These are phyloP conservation scores for Dinocampus coccinellae DNA, from an alignment of 2,888 invertebrate species.

Conservation along the genomic window DNA sequence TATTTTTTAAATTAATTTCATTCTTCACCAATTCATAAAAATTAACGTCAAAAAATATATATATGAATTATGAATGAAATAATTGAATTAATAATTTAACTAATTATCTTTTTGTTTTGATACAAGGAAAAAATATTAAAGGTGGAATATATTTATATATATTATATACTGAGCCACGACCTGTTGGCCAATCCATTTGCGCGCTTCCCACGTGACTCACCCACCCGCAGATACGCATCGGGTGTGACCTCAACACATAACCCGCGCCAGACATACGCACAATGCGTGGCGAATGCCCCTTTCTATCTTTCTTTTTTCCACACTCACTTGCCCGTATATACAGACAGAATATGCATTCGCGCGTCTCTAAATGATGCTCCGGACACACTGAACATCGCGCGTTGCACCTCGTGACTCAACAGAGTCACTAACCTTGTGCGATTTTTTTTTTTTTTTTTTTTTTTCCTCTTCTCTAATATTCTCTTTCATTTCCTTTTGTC, in stretches of 20 bases:
- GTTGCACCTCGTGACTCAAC: conserved; percentile 54
- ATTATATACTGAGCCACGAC: not conserved
- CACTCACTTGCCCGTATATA: not conserved
- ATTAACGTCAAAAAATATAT: too few species aligned
- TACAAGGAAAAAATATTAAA: not conserved
- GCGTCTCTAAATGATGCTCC: conserved; percentile 16
- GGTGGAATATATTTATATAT: not conserved
- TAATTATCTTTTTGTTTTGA: too few species aligned
- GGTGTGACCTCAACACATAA: conserved; percentile 47
- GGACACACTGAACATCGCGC: conserved; percentile 25
- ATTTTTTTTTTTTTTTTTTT: conserved; percentile 22
- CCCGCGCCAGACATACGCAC: conserved; percentile 49
- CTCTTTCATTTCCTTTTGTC: conserved; percentile 1
- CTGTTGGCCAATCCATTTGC: conserved; percentile 41
- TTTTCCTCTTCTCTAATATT: not conserved
- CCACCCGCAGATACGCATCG: conserved; percentile 58
- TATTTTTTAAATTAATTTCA: too few species aligned
- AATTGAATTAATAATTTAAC: too few species aligned
- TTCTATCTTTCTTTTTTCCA: not conserved
- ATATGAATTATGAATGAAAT: too few species aligned
- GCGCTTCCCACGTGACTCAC: conserved; percentile 63
- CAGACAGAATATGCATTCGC: conserved; percentile 13
- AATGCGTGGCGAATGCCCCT: conserved; percentile 51
- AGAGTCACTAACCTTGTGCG: conserved; percentile 54
- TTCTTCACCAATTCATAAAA: too few species aligned